Percentiles rank a stretch among this genome's conserved stretches.
Conservation (phyloP, 2,797 vertebrate species). For the Enteromius trimaculatus region DNA sequence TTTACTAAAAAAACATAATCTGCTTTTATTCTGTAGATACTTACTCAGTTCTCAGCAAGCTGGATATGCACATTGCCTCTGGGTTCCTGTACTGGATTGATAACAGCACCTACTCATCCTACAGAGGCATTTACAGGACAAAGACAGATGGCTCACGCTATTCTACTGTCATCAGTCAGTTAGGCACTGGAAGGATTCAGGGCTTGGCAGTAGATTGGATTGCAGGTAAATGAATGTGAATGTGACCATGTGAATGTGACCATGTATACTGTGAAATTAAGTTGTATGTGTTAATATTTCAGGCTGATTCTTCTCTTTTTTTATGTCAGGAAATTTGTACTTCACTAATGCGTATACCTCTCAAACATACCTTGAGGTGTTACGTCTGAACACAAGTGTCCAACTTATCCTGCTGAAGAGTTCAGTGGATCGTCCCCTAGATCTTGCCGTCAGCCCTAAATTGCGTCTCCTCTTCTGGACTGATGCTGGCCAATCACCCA, state of each 20-base stretch:
- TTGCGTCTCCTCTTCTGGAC: conserved; percentile 91
- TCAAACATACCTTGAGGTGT: conserved; percentile 88
- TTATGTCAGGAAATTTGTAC: conserved; percentile 87
- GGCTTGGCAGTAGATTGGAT: conserved; percentile 93
- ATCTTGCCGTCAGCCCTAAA: conserved; percentile 89
- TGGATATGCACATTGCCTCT: conserved; percentile 75
- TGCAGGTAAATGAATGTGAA: conserved; percentile 77
- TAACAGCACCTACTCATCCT: conserved; percentile 65
- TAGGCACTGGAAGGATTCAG: conserved; percentile 85
- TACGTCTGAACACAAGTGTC: conserved; percentile 85
- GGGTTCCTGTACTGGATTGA: conserved; percentile 75
- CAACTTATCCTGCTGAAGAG: conserved; percentile 88
- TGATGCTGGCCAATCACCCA: conserved; percentile 89
- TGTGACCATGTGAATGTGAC: background rate
- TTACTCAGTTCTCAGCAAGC: conserved; percentile 60
- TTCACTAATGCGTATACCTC: conserved; percentile 88
- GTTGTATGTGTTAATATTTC: background rate
- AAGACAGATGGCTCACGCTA: conserved; percentile 72
- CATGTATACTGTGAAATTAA: background rate
- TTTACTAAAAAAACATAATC: background rate
- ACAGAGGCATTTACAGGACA: conserved; percentile 69
- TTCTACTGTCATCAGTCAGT: conserved; percentile 77
- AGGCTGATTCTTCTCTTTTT: background rate
- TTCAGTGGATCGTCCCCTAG: conserved; percentile 81
- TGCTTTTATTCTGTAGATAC: conserved; percentile 59